Conservation (phyloP, 2,888 invertebrate species). For the Julus scandinavius region DNA sequence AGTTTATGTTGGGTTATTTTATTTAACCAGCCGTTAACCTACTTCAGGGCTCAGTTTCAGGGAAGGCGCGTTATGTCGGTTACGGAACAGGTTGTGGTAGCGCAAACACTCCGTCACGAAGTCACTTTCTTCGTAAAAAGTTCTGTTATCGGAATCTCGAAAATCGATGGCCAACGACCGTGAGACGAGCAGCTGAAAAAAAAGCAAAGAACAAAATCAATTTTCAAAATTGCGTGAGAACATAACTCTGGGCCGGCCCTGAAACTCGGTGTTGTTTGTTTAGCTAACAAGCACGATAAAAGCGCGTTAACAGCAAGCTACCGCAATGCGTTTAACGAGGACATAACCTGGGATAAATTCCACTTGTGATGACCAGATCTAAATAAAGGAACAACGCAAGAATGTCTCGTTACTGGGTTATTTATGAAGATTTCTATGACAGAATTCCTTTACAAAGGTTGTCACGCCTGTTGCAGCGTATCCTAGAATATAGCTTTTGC, state of each 20-base stretch:
- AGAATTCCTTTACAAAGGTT: too few relatives aligned
- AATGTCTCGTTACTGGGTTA: too few relatives aligned
- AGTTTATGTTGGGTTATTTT: too few relatives aligned
- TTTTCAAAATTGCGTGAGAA: conserved; percentile 1
- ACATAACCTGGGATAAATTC: not conserved
- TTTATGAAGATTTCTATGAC: too few relatives aligned
- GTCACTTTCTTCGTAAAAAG: conserved; percentile 54
- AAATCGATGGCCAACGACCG: conserved; percentile 51
- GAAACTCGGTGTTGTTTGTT: not conserved
- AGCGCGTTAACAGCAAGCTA: not conserved
- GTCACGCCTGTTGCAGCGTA: too few relatives aligned
- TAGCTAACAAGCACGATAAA: not conserved
- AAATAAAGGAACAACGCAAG: not conserved
- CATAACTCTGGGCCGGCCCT: not conserved
- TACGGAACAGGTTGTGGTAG: conserved; percentile 45
- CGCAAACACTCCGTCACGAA: conserved; percentile 52
- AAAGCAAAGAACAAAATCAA: not conserved
- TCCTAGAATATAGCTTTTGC: too few relatives aligned
- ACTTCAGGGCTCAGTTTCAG: conserved; percentile 39
- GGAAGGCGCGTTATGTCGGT: conserved; percentile 45
- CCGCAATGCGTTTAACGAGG: not conserved
- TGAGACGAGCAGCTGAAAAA: conserved; percentile 37
- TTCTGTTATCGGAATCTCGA: conserved; percentile 51
- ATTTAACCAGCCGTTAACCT: too few relatives aligned
- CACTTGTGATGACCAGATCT: too few relatives aligned